Conservation (phyloP, 2,888 invertebrate species). For the Protonemura montana region DNA sequence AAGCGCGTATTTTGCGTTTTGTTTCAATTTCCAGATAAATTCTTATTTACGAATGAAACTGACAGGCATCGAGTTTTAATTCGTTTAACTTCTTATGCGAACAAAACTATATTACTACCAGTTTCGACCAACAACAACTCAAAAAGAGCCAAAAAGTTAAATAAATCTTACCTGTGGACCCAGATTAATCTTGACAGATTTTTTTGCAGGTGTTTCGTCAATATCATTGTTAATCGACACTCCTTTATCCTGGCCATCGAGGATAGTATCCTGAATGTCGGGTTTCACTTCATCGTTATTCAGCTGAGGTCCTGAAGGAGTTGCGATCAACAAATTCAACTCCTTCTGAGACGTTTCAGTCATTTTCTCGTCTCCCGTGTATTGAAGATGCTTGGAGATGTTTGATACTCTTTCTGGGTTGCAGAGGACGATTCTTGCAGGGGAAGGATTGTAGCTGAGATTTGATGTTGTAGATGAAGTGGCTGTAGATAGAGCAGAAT, state of each 20-base stretch:
- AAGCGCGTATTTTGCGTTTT: too few species aligned
- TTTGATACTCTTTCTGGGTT: slow-evolving; percentile 30
- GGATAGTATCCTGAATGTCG: slow-evolving; percentile 49
- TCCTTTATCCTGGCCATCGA: slow-evolving; percentile 59
- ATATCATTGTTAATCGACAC: slow-evolving; percentile 66
- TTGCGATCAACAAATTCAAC: slow-evolving; percentile 52
- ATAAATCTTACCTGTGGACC: slow-evolving; percentile 64
- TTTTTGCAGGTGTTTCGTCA: slow-evolving; percentile 63
- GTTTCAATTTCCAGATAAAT: too few species aligned
- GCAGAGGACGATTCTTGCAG: not conserved
- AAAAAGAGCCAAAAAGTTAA: too few species aligned
- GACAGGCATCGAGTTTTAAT: too few species aligned
- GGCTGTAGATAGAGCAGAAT: not conserved
- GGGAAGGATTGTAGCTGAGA: not conserved
- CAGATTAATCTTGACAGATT: slow-evolving; percentile 69
- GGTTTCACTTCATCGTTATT: slow-evolving; percentile 65
- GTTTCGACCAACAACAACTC: too few species aligned
- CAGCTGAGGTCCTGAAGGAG: slow-evolving; percentile 51
- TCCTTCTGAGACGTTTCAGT: slow-evolving; percentile 52
- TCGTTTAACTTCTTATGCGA: too few species aligned
- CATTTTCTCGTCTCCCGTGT: slow-evolving; percentile 49
- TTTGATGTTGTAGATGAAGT: not conserved
- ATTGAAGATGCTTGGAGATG: slow-evolving; percentile 49
- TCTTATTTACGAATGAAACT: too few species aligned
- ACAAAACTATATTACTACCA: too few species aligned